Percentiles rank a stretch among this genome's conserved stretches.
phyloP scores from a whole-genome alignment of 2,113 vertebrate genomes.

The Ctenodactylus gundi region DNA sequence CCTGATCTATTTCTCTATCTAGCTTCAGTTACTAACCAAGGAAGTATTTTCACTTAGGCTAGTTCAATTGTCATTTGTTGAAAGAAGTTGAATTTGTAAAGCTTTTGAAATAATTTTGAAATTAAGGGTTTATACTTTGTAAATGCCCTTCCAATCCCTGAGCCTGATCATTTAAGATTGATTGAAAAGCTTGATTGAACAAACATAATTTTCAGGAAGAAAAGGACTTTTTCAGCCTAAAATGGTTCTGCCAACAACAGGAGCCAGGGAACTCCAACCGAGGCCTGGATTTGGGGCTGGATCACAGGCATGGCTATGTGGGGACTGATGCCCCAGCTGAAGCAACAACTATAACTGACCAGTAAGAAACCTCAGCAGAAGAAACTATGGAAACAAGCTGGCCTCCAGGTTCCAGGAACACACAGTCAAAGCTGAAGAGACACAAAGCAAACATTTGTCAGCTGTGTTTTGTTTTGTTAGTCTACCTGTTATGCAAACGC shows the following conservation, averaged over 20 bases:
- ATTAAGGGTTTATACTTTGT: not conserved
- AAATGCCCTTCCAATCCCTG: not conserved
- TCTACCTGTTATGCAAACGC: not conserved
- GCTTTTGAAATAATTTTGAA: not conserved
- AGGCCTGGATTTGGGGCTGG: not conserved
- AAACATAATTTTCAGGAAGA: not conserved
- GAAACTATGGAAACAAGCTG: not conserved
- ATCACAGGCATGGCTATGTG: not conserved
- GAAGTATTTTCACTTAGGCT: too few relatives aligned
- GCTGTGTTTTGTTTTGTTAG: not conserved
- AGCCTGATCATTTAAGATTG: not conserved
- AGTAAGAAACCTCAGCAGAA: not conserved
- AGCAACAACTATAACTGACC: not conserved
- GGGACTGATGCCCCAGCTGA: not conserved
- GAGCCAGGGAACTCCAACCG: not conserved
- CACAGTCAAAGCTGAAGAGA: not conserved
- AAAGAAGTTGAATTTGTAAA: not conserved
- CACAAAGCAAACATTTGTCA: not conserved
- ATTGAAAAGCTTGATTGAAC: too few relatives aligned
- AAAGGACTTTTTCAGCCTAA: not conserved
- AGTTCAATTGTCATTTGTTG: not conserved
- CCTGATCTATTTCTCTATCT: not conserved
- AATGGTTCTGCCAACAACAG: not conserved
- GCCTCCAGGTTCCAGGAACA: not conserved
- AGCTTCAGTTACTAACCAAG: not conserved